Conservation (phyloP, 1,140 invertebrate genomes). For the Macrocentrus cingulum region DNA sequence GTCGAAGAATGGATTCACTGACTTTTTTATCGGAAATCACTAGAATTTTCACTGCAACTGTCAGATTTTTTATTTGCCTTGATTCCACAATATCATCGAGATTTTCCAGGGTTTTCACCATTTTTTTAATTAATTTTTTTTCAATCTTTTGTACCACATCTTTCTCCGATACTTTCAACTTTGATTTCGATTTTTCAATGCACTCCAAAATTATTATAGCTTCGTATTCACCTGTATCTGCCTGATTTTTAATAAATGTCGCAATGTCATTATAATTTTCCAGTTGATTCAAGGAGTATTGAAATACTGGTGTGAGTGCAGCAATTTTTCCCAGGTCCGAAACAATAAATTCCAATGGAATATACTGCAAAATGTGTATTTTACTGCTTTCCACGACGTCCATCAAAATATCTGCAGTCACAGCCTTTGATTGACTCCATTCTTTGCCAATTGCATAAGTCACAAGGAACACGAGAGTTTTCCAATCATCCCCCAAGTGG, state of each 20-base stretch:
- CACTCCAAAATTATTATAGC: conserved; percentile 32
- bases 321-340: conserved; percentile 28
- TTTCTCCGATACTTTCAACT: conserved; percentile 35
- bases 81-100: conserved; percentile 18
- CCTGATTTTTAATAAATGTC: conserved; percentile 25
- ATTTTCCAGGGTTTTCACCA: conserved; percentile 29
- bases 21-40: conserved; percentile 23
- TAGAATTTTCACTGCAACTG: conserved; percentile 32
- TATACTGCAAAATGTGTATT: conserved; percentile 35
- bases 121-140: conserved; percentile 31
- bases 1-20: conserved; percentile 28
- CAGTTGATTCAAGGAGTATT: conserved; percentile 31
- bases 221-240: neutral
- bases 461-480: conserved; percentile 35
- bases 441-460: conserved; percentile 39
- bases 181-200: conserved; percentile 32
- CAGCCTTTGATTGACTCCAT: conserved; percentile 23
- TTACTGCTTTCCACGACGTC: conserved; percentile 34
- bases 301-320: conserved; percentile 30
- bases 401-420: conserved; percentile 23
- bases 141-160: conserved; percentile 31
- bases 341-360: conserved; percentile 31
- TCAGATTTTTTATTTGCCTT: conserved; percentile 32
- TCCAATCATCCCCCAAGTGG: conserved; percentile 34
- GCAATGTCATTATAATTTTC: conserved; percentile 30